Evolutionary conservation across 2,888 invertebrate genomes (phyloP).

Genomic region (Falcaria lacertinaria): DNA sequence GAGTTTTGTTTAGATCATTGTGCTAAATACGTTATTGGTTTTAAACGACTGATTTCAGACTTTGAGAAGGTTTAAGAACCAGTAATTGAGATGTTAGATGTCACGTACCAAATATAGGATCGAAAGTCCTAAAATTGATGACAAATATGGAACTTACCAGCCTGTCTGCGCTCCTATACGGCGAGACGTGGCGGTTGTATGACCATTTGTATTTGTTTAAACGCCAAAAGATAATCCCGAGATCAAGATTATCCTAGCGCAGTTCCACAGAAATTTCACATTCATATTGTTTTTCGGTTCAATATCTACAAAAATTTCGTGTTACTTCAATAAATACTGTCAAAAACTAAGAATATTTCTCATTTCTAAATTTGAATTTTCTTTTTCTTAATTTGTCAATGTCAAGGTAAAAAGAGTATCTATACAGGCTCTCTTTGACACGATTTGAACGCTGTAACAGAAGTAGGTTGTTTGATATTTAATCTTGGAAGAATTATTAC

Average conservation of each 20-base stretch:
- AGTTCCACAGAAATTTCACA: slow-evolving; percentile 66
- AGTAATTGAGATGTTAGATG: not conserved
- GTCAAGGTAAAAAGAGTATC: not conserved
- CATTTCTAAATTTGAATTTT: slow-evolving; percentile 46
- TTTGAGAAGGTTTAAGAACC: not conserved
- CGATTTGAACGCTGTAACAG: too few species aligned
- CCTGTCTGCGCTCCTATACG: slow-evolving; percentile 7
- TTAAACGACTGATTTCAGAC: not conserved
- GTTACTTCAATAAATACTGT: slow-evolving; percentile 2
- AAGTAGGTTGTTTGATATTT: too few species aligned
- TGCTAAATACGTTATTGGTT: too few species aligned
- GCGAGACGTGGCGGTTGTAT: slow-evolving; percentile 8
- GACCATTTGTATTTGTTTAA: slow-evolving; percentile 22
- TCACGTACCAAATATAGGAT: too few species aligned
- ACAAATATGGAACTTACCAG: slow-evolving; percentile 15
- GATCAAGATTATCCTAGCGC: slow-evolving; percentile 58
- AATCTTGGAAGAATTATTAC: too few species aligned
- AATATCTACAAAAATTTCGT: slow-evolving; percentile 16
- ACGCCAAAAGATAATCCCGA: slow-evolving; percentile 58
- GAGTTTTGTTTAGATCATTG: too few species aligned
- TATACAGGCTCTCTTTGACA: not conserved
- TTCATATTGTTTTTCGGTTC: slow-evolving; percentile 37
- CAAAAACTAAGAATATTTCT: slow-evolving; percentile 1
- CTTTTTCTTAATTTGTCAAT: slow-evolving; percentile 17
- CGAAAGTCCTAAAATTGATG: not conserved